Conservation (phyloP, 2,888 invertebrate genomes). For the Heliconius hortense region DNA sequence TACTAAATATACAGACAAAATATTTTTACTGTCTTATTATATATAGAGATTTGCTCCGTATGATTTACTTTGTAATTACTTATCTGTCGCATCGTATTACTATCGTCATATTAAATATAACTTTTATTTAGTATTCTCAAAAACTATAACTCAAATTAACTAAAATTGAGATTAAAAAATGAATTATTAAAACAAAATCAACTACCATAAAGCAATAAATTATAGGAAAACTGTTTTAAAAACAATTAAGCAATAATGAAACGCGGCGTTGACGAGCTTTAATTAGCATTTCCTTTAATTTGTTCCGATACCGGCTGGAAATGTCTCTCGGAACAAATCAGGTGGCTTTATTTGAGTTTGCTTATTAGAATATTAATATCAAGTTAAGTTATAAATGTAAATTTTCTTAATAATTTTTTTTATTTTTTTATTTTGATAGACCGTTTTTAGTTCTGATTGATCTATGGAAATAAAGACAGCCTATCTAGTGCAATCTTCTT, state of each 20-base stretch:
- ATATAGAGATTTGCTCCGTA: no score
- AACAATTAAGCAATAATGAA: constrained; percentile 74
- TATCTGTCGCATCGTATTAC: no score
- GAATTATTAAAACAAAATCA: background rate
- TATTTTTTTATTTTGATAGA: no score
- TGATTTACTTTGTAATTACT: no score
- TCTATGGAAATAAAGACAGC: no score
- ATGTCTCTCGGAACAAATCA: constrained; percentile 71
- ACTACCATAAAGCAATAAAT: constrained; percentile 52
- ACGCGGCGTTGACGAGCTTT: constrained; percentile 60
- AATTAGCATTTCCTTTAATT: constrained; percentile 60
- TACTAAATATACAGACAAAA: no score
- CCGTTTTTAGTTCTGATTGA: no score
- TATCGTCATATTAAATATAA: no score
- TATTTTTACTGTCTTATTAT: no score
- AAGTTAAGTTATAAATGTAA: constrained; percentile 2
- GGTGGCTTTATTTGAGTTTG: constrained; percentile 51
- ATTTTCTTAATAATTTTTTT: background rate
- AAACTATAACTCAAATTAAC: background rate
- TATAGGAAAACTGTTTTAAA: constrained; percentile 62
- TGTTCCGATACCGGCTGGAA: constrained; percentile 43
- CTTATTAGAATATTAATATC: constrained; percentile 38
- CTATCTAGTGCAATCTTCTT: no score
- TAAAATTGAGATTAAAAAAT: background rate
- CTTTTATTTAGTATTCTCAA: no score